Evolutionary conservation across 37 sponge, comb jelly and placozoan species (phyloP).

Genomic region (Hexactinellida sp.): DNA sequence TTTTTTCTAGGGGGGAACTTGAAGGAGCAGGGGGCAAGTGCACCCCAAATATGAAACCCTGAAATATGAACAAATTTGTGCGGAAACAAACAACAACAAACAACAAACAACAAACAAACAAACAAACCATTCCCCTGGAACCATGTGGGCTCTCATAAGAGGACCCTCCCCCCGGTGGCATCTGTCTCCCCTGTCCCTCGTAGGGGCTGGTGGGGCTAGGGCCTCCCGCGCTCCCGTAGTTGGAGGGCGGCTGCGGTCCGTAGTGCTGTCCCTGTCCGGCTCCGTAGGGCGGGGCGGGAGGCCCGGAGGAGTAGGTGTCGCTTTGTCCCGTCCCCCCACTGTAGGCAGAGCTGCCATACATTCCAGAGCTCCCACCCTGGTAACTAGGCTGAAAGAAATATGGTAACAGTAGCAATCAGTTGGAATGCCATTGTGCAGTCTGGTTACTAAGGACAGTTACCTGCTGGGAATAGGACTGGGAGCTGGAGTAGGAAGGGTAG

Average conservation of each 20-base stretch:
- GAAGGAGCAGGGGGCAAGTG: too few species aligned
- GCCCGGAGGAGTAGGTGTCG: not conserved
- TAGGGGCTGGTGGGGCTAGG: not conserved
- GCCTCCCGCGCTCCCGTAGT: not conserved
- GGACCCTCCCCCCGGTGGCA: not conserved
- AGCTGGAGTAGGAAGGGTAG: not conserved
- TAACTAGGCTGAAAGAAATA: not conserved
- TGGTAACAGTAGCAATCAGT: too few species aligned
- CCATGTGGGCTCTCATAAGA: not conserved
- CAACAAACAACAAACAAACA: not conserved
- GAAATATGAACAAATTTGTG: not conserved
- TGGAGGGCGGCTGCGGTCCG: conserved; percentile 3
- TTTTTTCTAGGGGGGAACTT: too few species aligned
- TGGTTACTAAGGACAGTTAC: too few species aligned
- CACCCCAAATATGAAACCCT: not conserved
- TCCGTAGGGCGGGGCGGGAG: not conserved
- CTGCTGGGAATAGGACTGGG: not conserved
- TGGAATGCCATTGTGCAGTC: too few species aligned
- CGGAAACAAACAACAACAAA: not conserved
- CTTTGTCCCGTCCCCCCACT: too few species aligned
- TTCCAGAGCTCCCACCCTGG: not conserved
- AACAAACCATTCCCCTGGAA: not conserved
- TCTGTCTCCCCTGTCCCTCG: not conserved
- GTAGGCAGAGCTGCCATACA: not conserved
- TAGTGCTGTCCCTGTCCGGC: not conserved